Evolutionary conservation across 2,113 vertebrate genomes (phyloP), one percentile per base, ranked within the genome.

Genomic region (Otus sunia): DNA sequence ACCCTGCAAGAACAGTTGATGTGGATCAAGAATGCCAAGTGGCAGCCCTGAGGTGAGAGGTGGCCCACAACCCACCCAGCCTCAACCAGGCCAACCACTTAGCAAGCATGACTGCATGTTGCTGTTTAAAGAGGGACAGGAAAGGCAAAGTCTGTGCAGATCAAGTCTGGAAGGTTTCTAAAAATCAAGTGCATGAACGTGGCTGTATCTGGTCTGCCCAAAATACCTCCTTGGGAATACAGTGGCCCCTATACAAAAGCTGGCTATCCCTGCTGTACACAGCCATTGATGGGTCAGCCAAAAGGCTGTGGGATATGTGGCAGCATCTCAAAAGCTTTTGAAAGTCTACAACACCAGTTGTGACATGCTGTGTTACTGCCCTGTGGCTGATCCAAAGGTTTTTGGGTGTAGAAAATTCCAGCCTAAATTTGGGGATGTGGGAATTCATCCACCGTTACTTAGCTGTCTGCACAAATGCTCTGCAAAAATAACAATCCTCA

Each of bases 291-390:
- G 47, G 80, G 73, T 95, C 94, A 96, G 86, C 91, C 84, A 96
- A 95, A 92, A 89, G 76, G 34, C 86, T 95, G 84, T 87, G 93
- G 91, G 80, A 95, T 95, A 76, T 91, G 80, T 91, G 91, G 84
- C 89, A 96, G 72, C 66, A 72, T 29, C 92, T 63, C 86, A 87
- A 72, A 89, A 90, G 50, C 56, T 94, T 87, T 87, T 3, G 1
- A 50, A 60, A 85, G 56, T 55, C 66, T 92, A 43, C 73, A 91
- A n/a, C 52, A 85, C 53, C 66, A 75, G 15, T 75, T 64, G 36
- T 77, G 56, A 89, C 1, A 12, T 81, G 60, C 39, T 64, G 34
- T 50, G 7, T 82, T 91, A 77, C 72, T 86, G 59, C 86, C 50
- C 83, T 83, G 75, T 2, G 22, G 49, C 39, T 3, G 10, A 43